Evolutionary conservation across 2,113 vertebrate genomes (phyloP), one percentile per base, ranked within the genome.

Genomic region (Oncorhynchus gorbuscha): DNA sequence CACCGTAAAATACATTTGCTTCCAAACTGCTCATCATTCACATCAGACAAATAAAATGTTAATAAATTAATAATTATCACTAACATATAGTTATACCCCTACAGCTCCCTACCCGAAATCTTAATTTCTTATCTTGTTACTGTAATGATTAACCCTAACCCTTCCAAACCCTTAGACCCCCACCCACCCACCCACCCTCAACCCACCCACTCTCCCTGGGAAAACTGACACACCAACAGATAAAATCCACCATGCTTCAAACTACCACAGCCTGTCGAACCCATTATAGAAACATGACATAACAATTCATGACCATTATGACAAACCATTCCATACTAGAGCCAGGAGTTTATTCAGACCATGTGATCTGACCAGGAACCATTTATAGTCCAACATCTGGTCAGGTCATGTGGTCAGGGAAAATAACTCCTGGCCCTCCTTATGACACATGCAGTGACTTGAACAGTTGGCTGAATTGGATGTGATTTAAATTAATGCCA

Each of bases 41-140:
- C 79, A 87, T 84, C 73, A 28, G 82, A 88, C 76, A 80, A 35
- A 55, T 72, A n/a, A 30, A 22, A 64, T 3, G 9, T 22, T 9
- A 26, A 64, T 84, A 86, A 90, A 89, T 91, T 91, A 91, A 90
- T 89, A 89, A 91, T 45, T 11, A 83, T 84, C 76, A 83, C 16
- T 45, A 75, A 51, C 80, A 68, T 75, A 22, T 73, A 62, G 28
- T 7, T 77, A 78, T 55, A 20, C 22, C 32, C 26, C 75, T 22
- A 35, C 4, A 66, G 22, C 62, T 9, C 70, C 45, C 62, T 6
- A 8, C 39, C 45, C 6, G 11, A 62, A 74, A 49, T 39, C 28
- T n/a, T 28, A 20, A 51, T 26, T 11, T 28, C 35, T 28, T 79
- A 24, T 14, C 22, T 75, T 68, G 26, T 28, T 20, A 35, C 45